Evolutionary conservation across 2,888 invertebrate species (phyloP).

Genomic region (Catotricha subobsoleta): DNA sequence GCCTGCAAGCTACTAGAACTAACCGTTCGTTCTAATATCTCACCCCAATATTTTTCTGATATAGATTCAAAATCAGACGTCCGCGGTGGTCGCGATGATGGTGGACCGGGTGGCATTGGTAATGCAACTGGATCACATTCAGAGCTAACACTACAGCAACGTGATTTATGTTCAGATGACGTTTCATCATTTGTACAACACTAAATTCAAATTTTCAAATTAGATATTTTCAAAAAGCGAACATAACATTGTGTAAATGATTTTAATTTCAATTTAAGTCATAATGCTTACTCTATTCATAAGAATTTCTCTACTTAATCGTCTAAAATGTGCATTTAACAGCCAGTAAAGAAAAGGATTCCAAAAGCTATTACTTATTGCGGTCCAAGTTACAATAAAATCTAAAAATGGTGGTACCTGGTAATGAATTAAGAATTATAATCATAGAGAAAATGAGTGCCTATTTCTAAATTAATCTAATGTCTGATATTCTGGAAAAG

Average conservation of each 20-base stretch:
- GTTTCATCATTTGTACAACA: constrained; percentile 15
- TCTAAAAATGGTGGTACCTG: constrained; percentile 65
- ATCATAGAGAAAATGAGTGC: too few species aligned
- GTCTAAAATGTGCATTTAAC: constrained; percentile 66
- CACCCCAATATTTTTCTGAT: constrained; percentile 56
- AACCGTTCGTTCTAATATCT: constrained; percentile 59
- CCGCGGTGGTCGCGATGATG: constrained; percentile 23
- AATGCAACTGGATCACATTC: constrained; percentile 29
- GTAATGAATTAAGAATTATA: constrained; percentile 11
- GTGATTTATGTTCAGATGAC: constrained; percentile 26
- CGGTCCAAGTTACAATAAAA: constrained; percentile 72
- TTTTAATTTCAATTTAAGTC: neutral
- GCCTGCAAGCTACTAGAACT: constrained; percentile 59
- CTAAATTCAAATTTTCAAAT: too few species aligned
- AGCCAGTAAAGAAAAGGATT: constrained; percentile 81
- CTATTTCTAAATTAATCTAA: too few species aligned
- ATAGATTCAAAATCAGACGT: constrained; percentile 41
- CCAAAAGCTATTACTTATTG: constrained; percentile 77
- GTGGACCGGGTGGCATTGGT: constrained; percentile 28
- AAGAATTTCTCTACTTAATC: constrained; percentile 57
- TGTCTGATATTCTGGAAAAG: too few species aligned
- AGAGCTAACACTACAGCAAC: constrained; percentile 24
- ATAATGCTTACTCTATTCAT: constrained; percentile 47
- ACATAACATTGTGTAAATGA: neutral
- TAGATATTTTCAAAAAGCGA: too few species aligned